Conservation (phyloP, 1,140 invertebrate genomes). For the Druon quercuslanigerum region DNA sequence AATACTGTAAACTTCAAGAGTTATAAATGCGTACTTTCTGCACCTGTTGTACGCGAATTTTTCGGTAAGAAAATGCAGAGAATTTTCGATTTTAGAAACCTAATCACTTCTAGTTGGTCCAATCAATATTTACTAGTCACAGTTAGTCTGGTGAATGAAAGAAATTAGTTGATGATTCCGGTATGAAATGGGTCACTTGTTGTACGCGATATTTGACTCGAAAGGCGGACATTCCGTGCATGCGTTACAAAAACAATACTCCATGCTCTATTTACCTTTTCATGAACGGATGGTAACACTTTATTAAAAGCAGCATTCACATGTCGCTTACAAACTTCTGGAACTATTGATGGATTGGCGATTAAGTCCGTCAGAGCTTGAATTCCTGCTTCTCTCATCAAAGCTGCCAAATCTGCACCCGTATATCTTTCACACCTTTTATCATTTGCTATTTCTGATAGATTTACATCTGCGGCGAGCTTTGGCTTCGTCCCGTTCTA, state of each 20-base stretch:
- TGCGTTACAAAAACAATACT: constrained; percentile 3
- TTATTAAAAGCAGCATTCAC: constrained; percentile 82
- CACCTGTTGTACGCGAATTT: no score
- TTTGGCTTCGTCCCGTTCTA: constrained; percentile 86
- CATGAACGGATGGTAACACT: constrained; percentile 87
- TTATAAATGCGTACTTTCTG: no score
- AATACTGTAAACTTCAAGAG: no score
- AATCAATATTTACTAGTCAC: no score
- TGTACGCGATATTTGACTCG: no score
- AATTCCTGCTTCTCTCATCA: constrained; percentile 89
- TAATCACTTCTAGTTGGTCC: no score
- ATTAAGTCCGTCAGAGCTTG: constrained; percentile 84
- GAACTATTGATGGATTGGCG: constrained; percentile 55
- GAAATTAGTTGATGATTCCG: no score
- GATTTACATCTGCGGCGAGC: constrained; percentile 85
- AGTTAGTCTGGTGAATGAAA: no score
- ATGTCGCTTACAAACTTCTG: constrained; percentile 75
- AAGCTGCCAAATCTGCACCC: constrained; percentile 93
- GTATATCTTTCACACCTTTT: constrained; percentile 86
- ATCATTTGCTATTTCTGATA: constrained; percentile 82
- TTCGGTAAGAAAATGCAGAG: no score
- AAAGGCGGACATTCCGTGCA: no score
- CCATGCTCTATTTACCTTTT: constrained; percentile 76
- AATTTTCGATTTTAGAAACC: no score
- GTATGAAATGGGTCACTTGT: no score